Base-by-base conservation (phyloP, 2,797 vertebrate species). In the Nyctibius grandis region DNA sequence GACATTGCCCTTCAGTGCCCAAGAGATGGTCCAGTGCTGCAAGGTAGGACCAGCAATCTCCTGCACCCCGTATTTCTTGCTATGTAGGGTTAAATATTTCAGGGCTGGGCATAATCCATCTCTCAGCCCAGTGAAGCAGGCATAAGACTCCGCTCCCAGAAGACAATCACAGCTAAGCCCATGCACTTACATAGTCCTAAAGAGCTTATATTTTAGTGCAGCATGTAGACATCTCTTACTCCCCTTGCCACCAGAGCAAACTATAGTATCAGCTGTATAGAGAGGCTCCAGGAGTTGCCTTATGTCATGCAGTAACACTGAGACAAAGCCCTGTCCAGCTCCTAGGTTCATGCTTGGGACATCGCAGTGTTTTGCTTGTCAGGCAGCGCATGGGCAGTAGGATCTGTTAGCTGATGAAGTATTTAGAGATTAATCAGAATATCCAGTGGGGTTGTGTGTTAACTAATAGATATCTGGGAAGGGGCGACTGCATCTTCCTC, bases 11-110 rank as follows among this genome's bases (percentile, higher is more conserved):
- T 96, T 98, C 96, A 98, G 96, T 4, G 59, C 96, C 75, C 94
- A 97, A 65, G 98, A 98, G 73, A 83, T 98, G 97, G 94, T 97
- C 29, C 98, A 98, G 93, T 98, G 98, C 65, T 98, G 98, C n/a
- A 98, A 98, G 98, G 98, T 98, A 95, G 92, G 97, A 59, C 4
- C 15, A 26, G 42, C 11, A 14, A 6, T 0, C 31, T 63, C 56
- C 59, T n/a, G 31, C 38, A 57, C 5, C 23, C 40, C 0, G 0
- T 14, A 3, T 7, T 42, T 61, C 45, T 64, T 60, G 59, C 29
- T 44, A 5, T 1, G 11, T 6, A 31, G 31, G 54, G 22, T 50
- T 74, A 60, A 63, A 42, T 19, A 31, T 22, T 63, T 51, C 77
- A 79, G 73, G 20, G 11, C 36, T 38, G 40, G 34, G 11, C 34